Percentiles rank a stretch among this genome's conserved stretches.
Conservation (phyloP, 2,888 invertebrate genomes). For the Phlogophora meticulosa region DNA sequence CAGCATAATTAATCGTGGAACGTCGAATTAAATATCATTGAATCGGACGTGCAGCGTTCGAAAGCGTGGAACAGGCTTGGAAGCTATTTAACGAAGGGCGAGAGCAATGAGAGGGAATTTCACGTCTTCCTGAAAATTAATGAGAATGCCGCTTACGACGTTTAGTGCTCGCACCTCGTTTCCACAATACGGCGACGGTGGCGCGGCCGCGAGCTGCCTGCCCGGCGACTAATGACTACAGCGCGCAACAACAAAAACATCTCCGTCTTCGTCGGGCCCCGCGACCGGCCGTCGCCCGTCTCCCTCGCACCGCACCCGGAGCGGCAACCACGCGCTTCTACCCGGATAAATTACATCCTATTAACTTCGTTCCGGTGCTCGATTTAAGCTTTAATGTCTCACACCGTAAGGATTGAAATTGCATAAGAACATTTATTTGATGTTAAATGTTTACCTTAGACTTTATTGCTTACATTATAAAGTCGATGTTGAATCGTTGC, state of each 20-base stretch:
- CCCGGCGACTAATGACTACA: constrained; percentile 83
- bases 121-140: constrained; percentile 90
- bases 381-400: constrained; percentile 89
- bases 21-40: constrained; percentile 55
- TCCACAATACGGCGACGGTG: constrained; percentile 84
- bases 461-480: constrained; percentile 84
- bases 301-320: constrained; percentile 84
- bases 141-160: constrained; percentile 88
- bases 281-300: constrained; percentile 67
- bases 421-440: constrained; percentile 81
- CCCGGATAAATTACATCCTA: constrained; percentile 91
- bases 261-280: constrained; percentile 75
- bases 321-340: constrained; percentile 88
- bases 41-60: constrained; percentile 60
- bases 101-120: constrained; percentile 84
- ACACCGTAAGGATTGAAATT: constrained; percentile 88
- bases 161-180: constrained; percentile 84
- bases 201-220: constrained; percentile 79
- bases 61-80: constrained; percentile 76
- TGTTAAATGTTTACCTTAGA: constrained; percentile 82
- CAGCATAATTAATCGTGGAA: constrained; percentile 53
- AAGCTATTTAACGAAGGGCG: constrained; percentile 83
- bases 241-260: constrained; percentile 82
- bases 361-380: constrained; percentile 88
- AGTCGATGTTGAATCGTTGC: constrained; percentile 83